Evolutionary conservation across 2,113 vertebrate species (phyloP).

Genomic region (Dicerorhinus sumatrensis): DNA sequence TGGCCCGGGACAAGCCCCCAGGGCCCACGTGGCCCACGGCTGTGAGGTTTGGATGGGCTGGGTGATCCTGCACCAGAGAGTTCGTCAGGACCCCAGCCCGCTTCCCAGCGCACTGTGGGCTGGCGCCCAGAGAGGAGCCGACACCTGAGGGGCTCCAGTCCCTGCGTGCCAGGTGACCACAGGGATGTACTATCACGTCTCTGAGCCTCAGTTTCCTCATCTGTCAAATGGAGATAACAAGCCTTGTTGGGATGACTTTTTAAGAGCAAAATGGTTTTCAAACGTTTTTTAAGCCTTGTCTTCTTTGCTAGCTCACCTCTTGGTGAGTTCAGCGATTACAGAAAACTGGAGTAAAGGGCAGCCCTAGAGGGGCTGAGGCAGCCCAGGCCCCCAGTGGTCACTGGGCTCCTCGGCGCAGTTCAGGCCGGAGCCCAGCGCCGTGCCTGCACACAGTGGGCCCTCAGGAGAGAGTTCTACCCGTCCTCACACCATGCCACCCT

Average conservation of each 20-base stretch:
- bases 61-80: not conserved
- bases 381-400: not conserved
- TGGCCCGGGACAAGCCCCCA: not conserved
- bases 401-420: not conserved
- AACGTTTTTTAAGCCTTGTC: not conserved
- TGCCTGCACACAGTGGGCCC: not conserved
- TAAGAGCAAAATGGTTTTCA: not conserved
- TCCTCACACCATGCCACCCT: not conserved
- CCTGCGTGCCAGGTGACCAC: not conserved
- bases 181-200: not conserved
- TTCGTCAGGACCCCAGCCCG: not conserved
- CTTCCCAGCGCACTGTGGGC: not conserved
- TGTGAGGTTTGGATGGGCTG: not conserved
- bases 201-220: not conserved
- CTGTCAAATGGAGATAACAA: not conserved
- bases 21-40: not conserved
- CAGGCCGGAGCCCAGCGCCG: not conserved
- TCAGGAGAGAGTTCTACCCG: not conserved
- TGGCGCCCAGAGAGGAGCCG: no score
- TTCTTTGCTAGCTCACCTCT: not conserved
- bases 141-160: accelerated
- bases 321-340: not conserved
- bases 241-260: not conserved
- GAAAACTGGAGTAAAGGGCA: accelerated
- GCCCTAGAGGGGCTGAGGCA: not conserved